phyloP scores from a whole-genome alignment of 2,888 invertebrate species.

The Scaptodrosophila latifasciaeformis region DNA sequence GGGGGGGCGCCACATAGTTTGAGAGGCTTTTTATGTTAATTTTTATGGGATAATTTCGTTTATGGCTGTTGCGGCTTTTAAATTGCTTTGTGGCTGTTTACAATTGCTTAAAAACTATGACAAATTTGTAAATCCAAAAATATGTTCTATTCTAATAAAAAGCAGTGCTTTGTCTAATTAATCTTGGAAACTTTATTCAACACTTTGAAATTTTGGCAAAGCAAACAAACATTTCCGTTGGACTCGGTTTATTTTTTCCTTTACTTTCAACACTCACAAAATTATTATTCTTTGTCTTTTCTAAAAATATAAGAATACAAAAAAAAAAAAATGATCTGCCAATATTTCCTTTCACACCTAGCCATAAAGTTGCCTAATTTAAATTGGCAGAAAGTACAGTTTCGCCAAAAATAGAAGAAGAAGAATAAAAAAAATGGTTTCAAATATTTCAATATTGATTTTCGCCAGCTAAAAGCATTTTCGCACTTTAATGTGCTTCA shows the following conservation, averaged over 20 bases:
- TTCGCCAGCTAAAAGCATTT: conserved; percentile 35
- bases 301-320: no score
- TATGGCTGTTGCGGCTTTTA: conserved; percentile 32
- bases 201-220: no score
- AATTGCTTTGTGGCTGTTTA: no score
- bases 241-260: no score
- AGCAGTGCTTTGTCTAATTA: no score
- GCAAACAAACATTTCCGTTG: no score
- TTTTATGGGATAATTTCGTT: conserved; percentile 44
- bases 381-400: conserved; percentile 40
- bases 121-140: conserved; percentile 29
- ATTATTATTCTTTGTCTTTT: no score
- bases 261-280: no score
- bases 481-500: no score
- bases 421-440: conserved; percentile 17
- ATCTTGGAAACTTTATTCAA: no score
- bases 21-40: conserved; percentile 33
- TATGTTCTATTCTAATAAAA: conserved; percentile 33
- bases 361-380: conserved; percentile 51
- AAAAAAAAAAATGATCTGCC: no score
- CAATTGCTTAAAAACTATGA: no score
- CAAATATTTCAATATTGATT: conserved; percentile 52
- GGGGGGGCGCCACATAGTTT: conserved; percentile 21
- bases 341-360: conserved; percentile 62
- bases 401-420: conserved; percentile 6